Percentiles rank a stretch among this genome's conserved stretches.
Conservation (phyloP, 2,888 invertebrate genomes). For the Matsumyia berberina region DNA sequence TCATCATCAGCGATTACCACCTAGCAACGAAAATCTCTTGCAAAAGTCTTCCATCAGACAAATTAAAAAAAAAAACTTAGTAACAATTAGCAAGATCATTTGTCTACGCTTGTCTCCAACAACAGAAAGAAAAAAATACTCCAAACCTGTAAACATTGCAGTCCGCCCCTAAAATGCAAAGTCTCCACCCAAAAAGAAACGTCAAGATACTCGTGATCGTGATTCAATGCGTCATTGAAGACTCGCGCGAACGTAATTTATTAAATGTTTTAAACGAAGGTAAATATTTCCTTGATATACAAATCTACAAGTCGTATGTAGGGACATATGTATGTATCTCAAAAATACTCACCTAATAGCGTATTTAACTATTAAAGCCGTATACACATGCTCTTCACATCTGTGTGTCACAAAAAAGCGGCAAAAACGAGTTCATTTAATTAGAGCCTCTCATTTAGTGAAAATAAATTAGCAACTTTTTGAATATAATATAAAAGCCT, state of each 20-base stretch:
- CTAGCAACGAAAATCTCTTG: neutral
- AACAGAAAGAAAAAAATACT: neutral
- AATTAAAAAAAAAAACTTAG: neutral
- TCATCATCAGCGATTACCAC: neutral
- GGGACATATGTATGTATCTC: too few species aligned
- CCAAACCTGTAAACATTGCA: conserved; percentile 15
- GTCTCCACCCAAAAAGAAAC: neutral
- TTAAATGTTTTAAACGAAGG: conserved; percentile 32
- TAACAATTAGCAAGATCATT: conserved; percentile 20
- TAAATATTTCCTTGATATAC: conserved; percentile 31
- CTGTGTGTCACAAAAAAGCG: conserved; percentile 47
- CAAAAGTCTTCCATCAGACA: neutral
- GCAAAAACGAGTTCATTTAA: conserved; percentile 82
- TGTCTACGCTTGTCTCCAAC: neutral
- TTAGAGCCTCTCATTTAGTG: conserved; percentile 80
- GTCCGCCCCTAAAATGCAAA: conserved; percentile 8
- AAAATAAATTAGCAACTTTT: conserved; percentile 70
- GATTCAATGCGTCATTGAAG: conserved; percentile 50
- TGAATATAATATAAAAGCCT: conserved; percentile 68
- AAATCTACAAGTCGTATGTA: neutral
- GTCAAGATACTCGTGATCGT: conserved; percentile 42
- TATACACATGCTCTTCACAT: conserved; percentile 35
- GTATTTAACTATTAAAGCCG: conserved; percentile 28
- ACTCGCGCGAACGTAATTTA: conserved; percentile 54
- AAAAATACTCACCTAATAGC: conserved; percentile 30